phyloP scores from a whole-genome alignment of 2,797 vertebrate genomes.

The Acipenser transmontanus region DNA sequence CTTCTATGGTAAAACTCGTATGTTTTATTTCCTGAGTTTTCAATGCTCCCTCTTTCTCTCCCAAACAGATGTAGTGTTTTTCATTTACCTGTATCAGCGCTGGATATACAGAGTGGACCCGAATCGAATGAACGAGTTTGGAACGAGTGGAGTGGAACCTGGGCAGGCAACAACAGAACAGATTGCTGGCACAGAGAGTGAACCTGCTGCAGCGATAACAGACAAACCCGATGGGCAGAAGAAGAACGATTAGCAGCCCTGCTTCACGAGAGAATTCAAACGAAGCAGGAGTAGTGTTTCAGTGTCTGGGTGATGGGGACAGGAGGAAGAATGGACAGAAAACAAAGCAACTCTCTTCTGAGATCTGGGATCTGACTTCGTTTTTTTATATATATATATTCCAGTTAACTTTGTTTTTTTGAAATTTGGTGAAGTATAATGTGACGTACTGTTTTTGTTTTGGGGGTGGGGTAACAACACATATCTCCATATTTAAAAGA shows the following conservation, averaged over 20 bases:
- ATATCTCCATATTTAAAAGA: constrained; percentile 37
- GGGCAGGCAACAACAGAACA: constrained; percentile 28
- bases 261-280: constrained; percentile 42
- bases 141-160: constrained; percentile 71
- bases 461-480: constrained; percentile 41
- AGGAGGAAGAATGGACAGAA: constrained; percentile 48
- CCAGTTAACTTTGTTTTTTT: constrained; percentile 48
- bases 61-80: constrained; percentile 81
- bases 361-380: constrained; percentile 34
- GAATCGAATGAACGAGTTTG: constrained; percentile 83
- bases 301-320: constrained; percentile 39
- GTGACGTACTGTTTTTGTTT: constrained; percentile 75
- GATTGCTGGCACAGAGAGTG: constrained; percentile 9
- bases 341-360: constrained; percentile 32
- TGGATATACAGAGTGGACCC: constrained; percentile 94
- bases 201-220: constrained; percentile 44
- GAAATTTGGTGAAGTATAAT: constrained; percentile 69
- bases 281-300: constrained; percentile 38
- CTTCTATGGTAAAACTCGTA: neutral
- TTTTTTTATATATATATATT: constrained; percentile 53
- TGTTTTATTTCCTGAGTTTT: neutral
- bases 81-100: constrained; percentile 92
- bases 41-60: neutral
- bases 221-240: constrained; percentile 82
- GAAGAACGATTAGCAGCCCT: constrained; percentile 73